Evolutionary conservation across 2,888 invertebrate species (phyloP).

Genomic region (Monoplex corrugatus): DNA sequence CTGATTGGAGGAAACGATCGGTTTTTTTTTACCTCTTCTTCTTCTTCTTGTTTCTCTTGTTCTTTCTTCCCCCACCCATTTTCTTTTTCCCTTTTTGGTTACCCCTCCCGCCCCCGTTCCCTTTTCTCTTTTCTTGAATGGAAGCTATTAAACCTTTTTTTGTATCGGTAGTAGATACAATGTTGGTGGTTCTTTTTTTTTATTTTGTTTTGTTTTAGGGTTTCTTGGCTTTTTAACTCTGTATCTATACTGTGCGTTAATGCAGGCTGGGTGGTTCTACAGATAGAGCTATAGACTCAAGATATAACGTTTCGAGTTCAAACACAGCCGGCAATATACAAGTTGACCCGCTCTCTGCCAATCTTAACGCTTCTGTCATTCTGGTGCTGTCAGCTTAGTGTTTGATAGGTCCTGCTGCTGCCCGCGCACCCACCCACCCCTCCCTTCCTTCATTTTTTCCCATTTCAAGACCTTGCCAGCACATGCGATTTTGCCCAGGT

Average conservation of each 20-base stretch:
- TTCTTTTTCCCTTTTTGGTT: not conserved
- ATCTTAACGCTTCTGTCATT: too few relatives aligned
- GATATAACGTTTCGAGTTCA: too few relatives aligned
- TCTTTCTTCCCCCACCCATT: not conserved
- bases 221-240: not conserved
- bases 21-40: not conserved
- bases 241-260: not conserved
- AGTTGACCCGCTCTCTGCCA: too few relatives aligned
- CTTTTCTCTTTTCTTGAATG: not conserved
- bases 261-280: too few relatives aligned
- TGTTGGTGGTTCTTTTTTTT: not conserved
- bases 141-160: not conserved
- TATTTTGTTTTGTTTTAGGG: not conserved
- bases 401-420: too few relatives aligned
- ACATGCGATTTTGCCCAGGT: too few relatives aligned
- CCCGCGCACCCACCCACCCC: too few relatives aligned
- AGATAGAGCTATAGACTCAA: too few relatives aligned
- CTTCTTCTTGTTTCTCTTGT: not conserved
- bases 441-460: too few relatives aligned
- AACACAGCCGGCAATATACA: too few relatives aligned
- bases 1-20: constrained; percentile 32
- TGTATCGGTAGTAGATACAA: not conserved
- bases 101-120: not conserved
- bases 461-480: too few relatives aligned
- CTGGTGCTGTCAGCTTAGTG: too few relatives aligned